Evolutionary conservation across 2,888 invertebrate species (phyloP).

Genomic region (Achlya flavicornis): DNA sequence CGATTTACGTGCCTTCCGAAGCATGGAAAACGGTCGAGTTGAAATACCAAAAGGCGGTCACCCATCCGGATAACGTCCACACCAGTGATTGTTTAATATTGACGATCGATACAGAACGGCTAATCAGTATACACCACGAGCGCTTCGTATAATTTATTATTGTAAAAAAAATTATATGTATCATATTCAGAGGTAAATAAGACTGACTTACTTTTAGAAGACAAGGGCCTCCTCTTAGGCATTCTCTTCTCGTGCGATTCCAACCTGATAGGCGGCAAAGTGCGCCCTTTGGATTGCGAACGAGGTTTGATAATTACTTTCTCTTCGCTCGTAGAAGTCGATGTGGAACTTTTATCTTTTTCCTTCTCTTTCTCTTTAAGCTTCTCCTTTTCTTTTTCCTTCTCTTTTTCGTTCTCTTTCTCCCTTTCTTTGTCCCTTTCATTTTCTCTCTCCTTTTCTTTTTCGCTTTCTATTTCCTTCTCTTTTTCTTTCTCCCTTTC

Average conservation of each 20-base stretch:
- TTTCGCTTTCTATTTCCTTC: conserved; percentile 41
- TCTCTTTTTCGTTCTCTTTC: conserved; percentile 53
- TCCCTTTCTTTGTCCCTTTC: conserved; percentile 42
- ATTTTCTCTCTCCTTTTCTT: conserved; percentile 46
- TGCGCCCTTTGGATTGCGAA: conserved; percentile 71
- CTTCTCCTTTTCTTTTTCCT: conserved; percentile 48
- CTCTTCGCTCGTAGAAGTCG: conserved; percentile 63
- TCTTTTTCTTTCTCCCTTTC: conserved; percentile 31
- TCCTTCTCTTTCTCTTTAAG: conserved; percentile 53
- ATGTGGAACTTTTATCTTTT: conserved; percentile 52
- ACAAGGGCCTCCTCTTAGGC: conserved; percentile 65
- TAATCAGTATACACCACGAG: neutral
- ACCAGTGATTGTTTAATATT: no score
- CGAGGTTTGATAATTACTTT: conserved; percentile 62
- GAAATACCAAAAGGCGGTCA: no score
- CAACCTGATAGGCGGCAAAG: conserved; percentile 54
- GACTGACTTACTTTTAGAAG: conserved; percentile 64
- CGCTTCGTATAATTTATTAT: no score
- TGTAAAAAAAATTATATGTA: no score
- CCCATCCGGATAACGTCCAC: no score
- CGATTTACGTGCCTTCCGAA: no score
- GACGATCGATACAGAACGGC: no score
- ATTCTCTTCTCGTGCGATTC: conserved; percentile 66
- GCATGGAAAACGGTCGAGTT: no score
- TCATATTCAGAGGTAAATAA: neutral